A percentile compares a stretch with the other conserved stretches of the same genome.
These are phyloP conservation scores for Agrochola lychnidis DNA, from an alignment of 2,888 invertebrate species.

Conservation along the genomic window DNA sequence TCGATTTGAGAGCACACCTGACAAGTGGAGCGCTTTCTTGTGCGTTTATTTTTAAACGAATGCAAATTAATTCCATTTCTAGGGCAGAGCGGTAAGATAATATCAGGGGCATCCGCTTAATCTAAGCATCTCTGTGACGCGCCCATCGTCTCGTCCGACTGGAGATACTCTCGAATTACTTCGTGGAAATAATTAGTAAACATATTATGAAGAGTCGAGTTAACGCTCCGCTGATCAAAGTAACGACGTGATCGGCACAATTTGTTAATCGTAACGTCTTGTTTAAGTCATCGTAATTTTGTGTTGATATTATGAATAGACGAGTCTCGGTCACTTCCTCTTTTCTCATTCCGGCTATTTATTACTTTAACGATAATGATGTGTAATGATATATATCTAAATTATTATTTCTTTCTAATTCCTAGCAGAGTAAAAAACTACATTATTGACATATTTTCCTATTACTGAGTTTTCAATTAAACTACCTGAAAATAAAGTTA, in stretches of 20 bases:
- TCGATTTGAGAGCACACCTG: constrained; percentile 72
- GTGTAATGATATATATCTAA: constrained; percentile 11
- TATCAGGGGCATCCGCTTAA: constrained; percentile 78
- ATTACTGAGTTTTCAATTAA: background rate
- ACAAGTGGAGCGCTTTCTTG: constrained; percentile 73
- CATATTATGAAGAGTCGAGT: constrained; percentile 70
- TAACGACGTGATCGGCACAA: constrained; percentile 66
- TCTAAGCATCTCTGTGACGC: constrained; percentile 77
- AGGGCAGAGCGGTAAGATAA: constrained; percentile 80
- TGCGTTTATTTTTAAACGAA: constrained; percentile 75
- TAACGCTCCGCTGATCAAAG: constrained; percentile 71
- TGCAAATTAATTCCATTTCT: constrained; percentile 83
- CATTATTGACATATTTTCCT: background rate
- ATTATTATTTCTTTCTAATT: background rate
- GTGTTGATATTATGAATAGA: constrained; percentile 63
- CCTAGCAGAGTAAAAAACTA: background rate
- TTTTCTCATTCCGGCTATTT: constrained; percentile 25
- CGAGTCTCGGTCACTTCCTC: constrained; percentile 38
- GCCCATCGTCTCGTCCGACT: constrained; percentile 69
- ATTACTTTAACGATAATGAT: constrained; percentile 27
- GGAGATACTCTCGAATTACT: constrained; percentile 73
- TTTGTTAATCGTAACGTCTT: constrained; percentile 70
- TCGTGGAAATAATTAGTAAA: constrained; percentile 77
- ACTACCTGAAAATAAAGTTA: background rate
- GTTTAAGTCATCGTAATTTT: constrained; percentile 64